phyloP scores from a whole-genome alignment of 2,888 invertebrate species.

The Drosophila formosana region DNA sequence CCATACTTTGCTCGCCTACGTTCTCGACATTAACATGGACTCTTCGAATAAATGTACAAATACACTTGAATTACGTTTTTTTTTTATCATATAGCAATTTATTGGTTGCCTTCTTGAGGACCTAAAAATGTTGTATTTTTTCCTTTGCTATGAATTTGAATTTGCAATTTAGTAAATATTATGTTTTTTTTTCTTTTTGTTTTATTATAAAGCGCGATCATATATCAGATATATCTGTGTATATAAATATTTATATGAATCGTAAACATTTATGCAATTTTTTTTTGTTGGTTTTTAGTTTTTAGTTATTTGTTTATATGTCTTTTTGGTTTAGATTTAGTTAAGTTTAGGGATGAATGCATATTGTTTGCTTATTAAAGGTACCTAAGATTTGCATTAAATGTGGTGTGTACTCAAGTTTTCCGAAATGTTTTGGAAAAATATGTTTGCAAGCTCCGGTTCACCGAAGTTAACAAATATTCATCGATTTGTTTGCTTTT shows the following conservation, averaged over 20 bases:
- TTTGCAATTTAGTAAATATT: slow-evolving; percentile 58
- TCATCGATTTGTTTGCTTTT: slow-evolving; percentile 15
- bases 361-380: slow-evolving; percentile 63
- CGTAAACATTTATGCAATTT: slow-evolving; percentile 61
- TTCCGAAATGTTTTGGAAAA: slow-evolving; percentile 31
- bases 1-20: slow-evolving; percentile 39
- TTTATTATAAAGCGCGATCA: slow-evolving; percentile 56
- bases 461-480: slow-evolving; percentile 42
- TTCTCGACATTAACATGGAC: slow-evolving; percentile 58
- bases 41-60: slow-evolving; percentile 66
- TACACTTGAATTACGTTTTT: slow-evolving; percentile 42
- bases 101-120: slow-evolving; percentile 25
- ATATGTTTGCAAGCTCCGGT: slow-evolving; percentile 43
- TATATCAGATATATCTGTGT: slow-evolving; percentile 36
- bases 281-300: slow-evolving; percentile 8
- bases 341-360: slow-evolving; percentile 44
- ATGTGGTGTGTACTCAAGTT: slow-evolving; percentile 33
- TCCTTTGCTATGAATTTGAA: slow-evolving; percentile 24
- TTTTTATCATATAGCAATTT: slow-evolving; percentile 37
- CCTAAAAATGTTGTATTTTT: slow-evolving; percentile 33
- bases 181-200: slow-evolving; percentile 15
- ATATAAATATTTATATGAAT: slow-evolving; percentile 47
- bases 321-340: slow-evolving; percentile 30
- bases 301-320: slow-evolving; percentile 16
- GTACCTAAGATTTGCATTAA: slow-evolving; percentile 74